Evolutionary conservation across 2,888 invertebrate genomes (phyloP).

Genomic region (Synanthedon formicaeformis): DNA sequence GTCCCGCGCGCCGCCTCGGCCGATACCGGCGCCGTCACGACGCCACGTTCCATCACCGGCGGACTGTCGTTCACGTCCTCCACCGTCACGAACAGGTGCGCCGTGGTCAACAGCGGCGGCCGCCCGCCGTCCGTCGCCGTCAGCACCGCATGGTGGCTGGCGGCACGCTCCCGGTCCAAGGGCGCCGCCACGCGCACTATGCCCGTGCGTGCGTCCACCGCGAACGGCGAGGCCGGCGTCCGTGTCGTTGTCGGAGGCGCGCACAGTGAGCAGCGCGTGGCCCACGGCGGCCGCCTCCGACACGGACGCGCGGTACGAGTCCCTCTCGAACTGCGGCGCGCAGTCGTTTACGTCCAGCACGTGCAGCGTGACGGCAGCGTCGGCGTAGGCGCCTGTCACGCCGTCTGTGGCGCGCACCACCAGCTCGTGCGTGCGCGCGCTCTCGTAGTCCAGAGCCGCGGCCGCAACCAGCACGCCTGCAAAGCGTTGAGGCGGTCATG

Average conservation of each 20-base stretch:
- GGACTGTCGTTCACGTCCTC: constrained; percentile 92
- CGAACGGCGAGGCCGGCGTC: constrained; percentile 57
- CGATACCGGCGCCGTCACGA: constrained; percentile 83
- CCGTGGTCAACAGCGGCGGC: constrained; percentile 84
- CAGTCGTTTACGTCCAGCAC: constrained; percentile 93
- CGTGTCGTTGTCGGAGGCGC: constrained; percentile 82
- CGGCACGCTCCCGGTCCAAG: constrained; percentile 83
- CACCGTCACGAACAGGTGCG: constrained; percentile 87
- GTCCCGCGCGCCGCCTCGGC: constrained; percentile 87
- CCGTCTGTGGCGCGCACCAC: constrained; percentile 91
- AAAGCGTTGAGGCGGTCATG: neutral
- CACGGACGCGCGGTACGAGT: constrained; percentile 83
- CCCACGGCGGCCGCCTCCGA: constrained; percentile 87
- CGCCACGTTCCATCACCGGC: constrained; percentile 85
- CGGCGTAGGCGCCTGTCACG: constrained; percentile 88
- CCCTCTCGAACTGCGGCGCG: constrained; percentile 83
- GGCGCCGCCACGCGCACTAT: constrained; percentile 81
- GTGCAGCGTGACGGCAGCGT: constrained; percentile 83
- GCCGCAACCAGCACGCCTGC: constrained; percentile 89
- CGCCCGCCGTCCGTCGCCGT: constrained; percentile 86
- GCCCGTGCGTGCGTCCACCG: constrained; percentile 82
- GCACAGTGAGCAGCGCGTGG: constrained; percentile 24
- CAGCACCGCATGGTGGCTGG: constrained; percentile 81
- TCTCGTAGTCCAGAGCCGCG: constrained; percentile 89
- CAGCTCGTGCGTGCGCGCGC: constrained; percentile 80